Conservation (phyloP, 2,888 invertebrate species). For the Brachyopa scutellaris region DNA sequence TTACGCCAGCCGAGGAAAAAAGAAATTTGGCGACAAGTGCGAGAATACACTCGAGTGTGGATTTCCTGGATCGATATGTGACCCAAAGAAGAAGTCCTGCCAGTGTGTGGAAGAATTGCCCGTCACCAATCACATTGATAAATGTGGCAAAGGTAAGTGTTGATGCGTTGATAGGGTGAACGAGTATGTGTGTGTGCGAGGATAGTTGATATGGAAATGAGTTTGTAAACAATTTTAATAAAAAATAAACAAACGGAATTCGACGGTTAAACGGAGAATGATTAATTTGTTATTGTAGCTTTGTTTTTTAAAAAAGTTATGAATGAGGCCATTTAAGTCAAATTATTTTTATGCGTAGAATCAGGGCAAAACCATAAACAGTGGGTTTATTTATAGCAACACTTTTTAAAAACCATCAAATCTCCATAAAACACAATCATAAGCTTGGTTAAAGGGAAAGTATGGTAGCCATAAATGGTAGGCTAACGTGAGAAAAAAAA, state of each 20-base stretch:
- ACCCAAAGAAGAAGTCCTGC: conserved; percentile 86
- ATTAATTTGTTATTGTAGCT: neutral
- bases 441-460: too few relatives aligned
- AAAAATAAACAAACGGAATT: neutral
- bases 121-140: conserved; percentile 92
- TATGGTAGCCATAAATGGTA: too few relatives aligned
- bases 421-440: too few relatives aligned
- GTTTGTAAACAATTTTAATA: conserved; percentile 15
- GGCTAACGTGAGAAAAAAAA: too few relatives aligned
- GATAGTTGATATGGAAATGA: conserved; percentile 22
- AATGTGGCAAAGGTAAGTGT: conserved; percentile 90
- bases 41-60: conserved; percentile 88
- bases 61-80: conserved; percentile 89
- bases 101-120: conserved; percentile 88
- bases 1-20: conserved; percentile 84
- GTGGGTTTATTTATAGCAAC: too few relatives aligned
- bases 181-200: neutral
- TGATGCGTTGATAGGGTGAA: neutral
- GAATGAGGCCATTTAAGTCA: neutral
- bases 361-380: too few relatives aligned
- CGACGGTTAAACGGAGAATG: too few relatives aligned
- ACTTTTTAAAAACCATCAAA: too few relatives aligned
- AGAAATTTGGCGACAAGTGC: conserved; percentile 91
- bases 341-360: too few relatives aligned
- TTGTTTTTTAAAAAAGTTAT: neutral